phyloP scores from a whole-genome alignment of 2,113 vertebrate species.

The Oreochromis tanganicae region DNA sequence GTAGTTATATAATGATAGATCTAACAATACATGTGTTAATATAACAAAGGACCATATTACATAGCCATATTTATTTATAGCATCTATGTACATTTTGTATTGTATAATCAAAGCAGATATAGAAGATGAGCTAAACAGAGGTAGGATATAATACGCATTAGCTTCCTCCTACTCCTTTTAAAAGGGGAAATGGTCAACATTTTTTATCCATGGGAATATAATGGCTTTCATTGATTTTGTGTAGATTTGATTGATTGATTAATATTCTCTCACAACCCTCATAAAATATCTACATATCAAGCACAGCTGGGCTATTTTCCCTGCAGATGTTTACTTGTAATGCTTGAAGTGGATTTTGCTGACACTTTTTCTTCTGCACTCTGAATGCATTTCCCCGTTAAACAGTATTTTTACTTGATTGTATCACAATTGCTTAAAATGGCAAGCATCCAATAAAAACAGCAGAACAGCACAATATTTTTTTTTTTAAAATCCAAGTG shows the following conservation, averaged over 20 bases:
- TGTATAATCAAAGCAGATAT: neutral
- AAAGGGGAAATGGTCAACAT: neutral
- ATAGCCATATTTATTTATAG: neutral
- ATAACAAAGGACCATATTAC: neutral
- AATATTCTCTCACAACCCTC: neutral
- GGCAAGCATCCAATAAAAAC: neutral
- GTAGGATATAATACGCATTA: neutral
- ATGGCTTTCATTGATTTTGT: neutral
- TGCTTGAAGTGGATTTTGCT: neutral
- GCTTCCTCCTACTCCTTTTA: neutral
- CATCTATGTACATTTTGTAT: neutral
- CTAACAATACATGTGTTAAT: neutral
- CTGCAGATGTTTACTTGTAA: neutral
- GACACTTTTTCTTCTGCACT: neutral
- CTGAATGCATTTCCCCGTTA: neutral
- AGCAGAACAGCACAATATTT: neutral
- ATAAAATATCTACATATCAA: neutral
- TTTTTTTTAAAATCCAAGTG: neutral
- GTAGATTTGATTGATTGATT: neutral
- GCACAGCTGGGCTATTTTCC: neutral
- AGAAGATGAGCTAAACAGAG: neutral
- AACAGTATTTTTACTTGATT: neutral
- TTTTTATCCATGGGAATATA: neutral
- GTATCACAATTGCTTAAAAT: neutral
- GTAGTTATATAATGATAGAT: neutral